These are phyloP conservation scores for Apamea epomidion DNA, from an alignment of 2,888 invertebrate species.

Conservation along the genomic window DNA sequence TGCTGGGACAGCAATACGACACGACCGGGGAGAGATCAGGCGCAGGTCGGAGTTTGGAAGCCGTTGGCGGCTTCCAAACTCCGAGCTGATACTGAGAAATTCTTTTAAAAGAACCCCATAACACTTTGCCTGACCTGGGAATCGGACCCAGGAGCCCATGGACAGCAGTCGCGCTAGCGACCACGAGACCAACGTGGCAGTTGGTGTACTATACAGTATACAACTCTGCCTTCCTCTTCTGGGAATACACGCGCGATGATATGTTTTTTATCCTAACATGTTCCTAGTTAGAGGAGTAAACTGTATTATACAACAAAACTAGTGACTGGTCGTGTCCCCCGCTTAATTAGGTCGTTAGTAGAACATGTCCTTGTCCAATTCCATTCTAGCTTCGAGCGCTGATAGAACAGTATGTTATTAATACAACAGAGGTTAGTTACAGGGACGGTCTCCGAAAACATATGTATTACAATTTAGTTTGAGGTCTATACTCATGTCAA, in stretches of 20 bases:
- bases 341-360: slow-evolving; percentile 35
- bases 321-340: slow-evolving; percentile 30
- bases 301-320: background rate
- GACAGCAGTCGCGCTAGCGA: background rate
- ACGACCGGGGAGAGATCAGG: too few species aligned
- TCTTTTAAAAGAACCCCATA: too few species aligned
- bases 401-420: background rate
- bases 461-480: background rate
- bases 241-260: fast-evolving
- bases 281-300: background rate
- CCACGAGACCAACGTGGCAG: background rate
- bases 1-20: too few species aligned
- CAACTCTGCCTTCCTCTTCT: background rate
- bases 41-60: too few species aligned
- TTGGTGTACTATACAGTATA: background rate
- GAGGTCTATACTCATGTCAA: background rate
- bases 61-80: too few species aligned
- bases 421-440: background rate
- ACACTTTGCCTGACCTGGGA: too few species aligned
- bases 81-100: too few species aligned
- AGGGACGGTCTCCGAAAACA: background rate
- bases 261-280: background rate
- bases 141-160: background rate
- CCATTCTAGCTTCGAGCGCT: slow-evolving; percentile 4
- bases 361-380: slow-evolving; percentile 16